Conservation (phyloP, 2,797 vertebrate genomes). For the Podarcis siculus region DNA sequence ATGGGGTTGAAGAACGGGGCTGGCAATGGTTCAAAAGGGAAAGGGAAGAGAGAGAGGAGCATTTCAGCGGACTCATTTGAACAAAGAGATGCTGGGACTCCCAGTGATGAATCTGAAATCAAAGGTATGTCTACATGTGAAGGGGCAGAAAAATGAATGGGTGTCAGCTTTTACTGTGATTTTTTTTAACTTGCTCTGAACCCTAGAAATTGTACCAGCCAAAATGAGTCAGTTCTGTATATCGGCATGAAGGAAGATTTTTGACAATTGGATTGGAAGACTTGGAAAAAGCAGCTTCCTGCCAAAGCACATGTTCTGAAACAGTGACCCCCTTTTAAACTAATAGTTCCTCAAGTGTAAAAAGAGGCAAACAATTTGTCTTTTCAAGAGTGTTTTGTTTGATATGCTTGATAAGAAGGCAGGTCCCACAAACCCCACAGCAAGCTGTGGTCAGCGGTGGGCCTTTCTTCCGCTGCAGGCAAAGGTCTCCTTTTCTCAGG, state of each 20-base stretch:
- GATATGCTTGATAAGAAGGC: background rate
- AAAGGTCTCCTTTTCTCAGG: background rate
- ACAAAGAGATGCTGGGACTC: slow-evolving; percentile 93
- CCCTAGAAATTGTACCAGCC: background rate
- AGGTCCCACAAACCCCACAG: background rate
- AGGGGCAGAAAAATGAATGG: background rate
- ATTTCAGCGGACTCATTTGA: slow-evolving; percentile 97
- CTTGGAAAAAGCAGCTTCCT: background rate
- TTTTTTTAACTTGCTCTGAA: background rate
- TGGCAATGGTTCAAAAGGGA: slow-evolving; percentile 94
- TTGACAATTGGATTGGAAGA: background rate
- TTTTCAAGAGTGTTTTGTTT: background rate
- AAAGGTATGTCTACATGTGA: slow-evolving; percentile 84
- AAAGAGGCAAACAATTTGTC: background rate
- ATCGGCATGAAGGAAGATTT: background rate
- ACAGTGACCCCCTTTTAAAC: background rate
- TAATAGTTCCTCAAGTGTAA: background rate
- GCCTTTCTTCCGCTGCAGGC: background rate
- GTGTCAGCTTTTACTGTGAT: slow-evolving; percentile 1
- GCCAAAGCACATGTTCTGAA: background rate
- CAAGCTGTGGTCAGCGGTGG: background rate
- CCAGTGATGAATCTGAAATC: slow-evolving; percentile 90
- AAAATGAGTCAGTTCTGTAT: background rate
- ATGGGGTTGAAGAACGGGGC: slow-evolving; percentile 98
- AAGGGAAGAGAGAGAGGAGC: slow-evolving; percentile 97